Percentiles rank a stretch among this genome's conserved stretches.
phyloP scores from a whole-genome alignment of 2,888 invertebrate genomes.

The Artemia sp. region DNA sequence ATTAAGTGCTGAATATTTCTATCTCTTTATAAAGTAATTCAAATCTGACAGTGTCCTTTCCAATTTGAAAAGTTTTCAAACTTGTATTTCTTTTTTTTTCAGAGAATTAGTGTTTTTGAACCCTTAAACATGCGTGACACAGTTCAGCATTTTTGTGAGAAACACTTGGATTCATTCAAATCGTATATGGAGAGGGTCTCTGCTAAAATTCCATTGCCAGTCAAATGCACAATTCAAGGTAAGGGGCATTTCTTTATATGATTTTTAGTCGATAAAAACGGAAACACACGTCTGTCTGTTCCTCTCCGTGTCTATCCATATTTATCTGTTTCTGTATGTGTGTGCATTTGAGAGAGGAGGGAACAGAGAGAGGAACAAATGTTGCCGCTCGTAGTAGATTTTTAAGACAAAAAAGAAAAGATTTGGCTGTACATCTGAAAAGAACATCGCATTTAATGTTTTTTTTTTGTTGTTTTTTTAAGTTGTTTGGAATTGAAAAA shows the following conservation, averaged over 20 bases:
- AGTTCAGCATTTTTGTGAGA: slow-evolving; percentile 88
- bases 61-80: too few relatives aligned
- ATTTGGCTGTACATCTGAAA: too few relatives aligned
- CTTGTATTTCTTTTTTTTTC: slow-evolving; percentile 27
- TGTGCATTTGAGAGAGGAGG: slow-evolving; percentile 18
- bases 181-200: slow-evolving; percentile 74
- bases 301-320: background rate
- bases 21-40: too few relatives aligned
- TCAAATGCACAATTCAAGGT: slow-evolving; percentile 86
- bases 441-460: too few relatives aligned
- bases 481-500: too few relatives aligned
- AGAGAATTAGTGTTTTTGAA: slow-evolving; percentile 67
- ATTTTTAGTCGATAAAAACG: background rate
- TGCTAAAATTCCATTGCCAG: slow-evolving; percentile 67
- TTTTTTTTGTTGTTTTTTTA: too few relatives aligned
- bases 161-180: slow-evolving; percentile 78
- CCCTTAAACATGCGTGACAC: slow-evolving; percentile 80
- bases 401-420: too few relatives aligned
- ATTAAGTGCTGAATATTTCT: too few relatives aligned
- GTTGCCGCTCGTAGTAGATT: too few relatives aligned
- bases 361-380: background rate
- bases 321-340: slow-evolving; percentile 17
- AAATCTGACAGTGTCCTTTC: too few relatives aligned
- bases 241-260: slow-evolving; percentile 28
- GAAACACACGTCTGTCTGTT: background rate